Percentiles rank a stretch among this genome's conserved stretches.
Evolutionary conservation across 2,888 invertebrate genomes (phyloP).

Genomic region (Chalcosyrphus nemorum): DNA sequence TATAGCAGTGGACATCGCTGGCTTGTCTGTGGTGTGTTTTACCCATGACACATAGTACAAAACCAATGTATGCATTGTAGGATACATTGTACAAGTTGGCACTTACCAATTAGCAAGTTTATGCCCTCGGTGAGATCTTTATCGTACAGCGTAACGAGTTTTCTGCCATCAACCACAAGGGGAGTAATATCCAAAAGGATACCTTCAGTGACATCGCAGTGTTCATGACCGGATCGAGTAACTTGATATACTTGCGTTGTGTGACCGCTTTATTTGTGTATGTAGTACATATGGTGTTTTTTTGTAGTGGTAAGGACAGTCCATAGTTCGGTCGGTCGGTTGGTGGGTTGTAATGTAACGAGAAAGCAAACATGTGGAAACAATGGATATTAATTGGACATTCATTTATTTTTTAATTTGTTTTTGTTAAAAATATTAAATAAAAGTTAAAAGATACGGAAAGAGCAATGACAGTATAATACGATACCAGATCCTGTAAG

Average conservation of each 20-base stretch:
- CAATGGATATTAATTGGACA: constrained; percentile 41
- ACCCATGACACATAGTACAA: constrained; percentile 7
- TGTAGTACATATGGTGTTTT: constrained; percentile 5
- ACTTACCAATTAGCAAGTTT: constrained; percentile 88
- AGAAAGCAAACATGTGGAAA: constrained; percentile 14
- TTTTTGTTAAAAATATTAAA: constrained; percentile 9
- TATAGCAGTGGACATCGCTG: background rate
- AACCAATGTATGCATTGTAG: constrained; percentile 49
- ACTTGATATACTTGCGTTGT: constrained; percentile 87
- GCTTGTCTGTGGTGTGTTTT: constrained; percentile 21
- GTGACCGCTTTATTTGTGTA: constrained; percentile 82
- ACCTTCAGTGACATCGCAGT: constrained; percentile 88
- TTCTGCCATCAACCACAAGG: constrained; percentile 85
- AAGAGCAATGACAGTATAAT: background rate
- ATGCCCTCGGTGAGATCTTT: constrained; percentile 89
- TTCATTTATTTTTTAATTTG: background rate
- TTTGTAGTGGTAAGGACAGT: constrained; percentile 1
- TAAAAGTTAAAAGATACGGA: background rate
- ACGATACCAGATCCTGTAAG: background rate
- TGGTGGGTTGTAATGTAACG: constrained; percentile 2
- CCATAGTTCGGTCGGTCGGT: background rate
- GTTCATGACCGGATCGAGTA: constrained; percentile 87
- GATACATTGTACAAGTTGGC: constrained; percentile 64
- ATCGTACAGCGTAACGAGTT: constrained; percentile 88
- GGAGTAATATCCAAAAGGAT: constrained; percentile 88